These are phyloP conservation scores for Plagiodera versicolora DNA, from an alignment of 2,888 invertebrate species.

Conservation along the genomic window DNA sequence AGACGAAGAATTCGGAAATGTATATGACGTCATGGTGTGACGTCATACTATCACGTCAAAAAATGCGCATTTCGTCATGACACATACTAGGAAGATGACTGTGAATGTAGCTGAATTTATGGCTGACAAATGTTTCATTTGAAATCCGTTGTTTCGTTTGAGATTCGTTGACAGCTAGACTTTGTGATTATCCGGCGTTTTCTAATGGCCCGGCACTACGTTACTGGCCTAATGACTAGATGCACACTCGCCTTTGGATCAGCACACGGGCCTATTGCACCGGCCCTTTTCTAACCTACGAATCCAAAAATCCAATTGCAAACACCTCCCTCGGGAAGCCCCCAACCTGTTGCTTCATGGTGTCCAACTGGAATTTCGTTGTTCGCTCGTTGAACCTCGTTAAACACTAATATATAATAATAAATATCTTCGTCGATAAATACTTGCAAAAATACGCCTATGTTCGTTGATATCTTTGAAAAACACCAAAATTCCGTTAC, in stretches of 20 bases:
- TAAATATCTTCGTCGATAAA: slow-evolving; percentile 44
- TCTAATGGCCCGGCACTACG: slow-evolving; percentile 48
- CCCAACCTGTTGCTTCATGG: too few relatives aligned
- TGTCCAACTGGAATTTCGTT: background rate
- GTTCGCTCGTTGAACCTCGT: slow-evolving; percentile 22
- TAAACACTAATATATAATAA: slow-evolving; percentile 33
- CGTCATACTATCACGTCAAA: too few relatives aligned
- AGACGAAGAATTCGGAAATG: too few relatives aligned
- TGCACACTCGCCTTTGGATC: slow-evolving; percentile 52
- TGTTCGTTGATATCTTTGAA: slow-evolving; percentile 45
- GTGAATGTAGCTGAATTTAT: too few relatives aligned
- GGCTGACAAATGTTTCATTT: too few relatives aligned
- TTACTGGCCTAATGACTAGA: slow-evolving; percentile 54
- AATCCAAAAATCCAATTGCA: slow-evolving; percentile 4
- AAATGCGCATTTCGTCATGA: too few relatives aligned
- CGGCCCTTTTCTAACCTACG: slow-evolving; percentile 25
- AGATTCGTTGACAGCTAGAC: slow-evolving; percentile 13
- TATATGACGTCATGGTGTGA: too few relatives aligned
- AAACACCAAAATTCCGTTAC: slow-evolving; percentile 33
- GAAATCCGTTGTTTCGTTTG: too few relatives aligned
- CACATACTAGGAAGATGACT: too few relatives aligned
- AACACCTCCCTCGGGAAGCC: slow-evolving; percentile 1
- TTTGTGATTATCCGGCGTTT: slow-evolving; percentile 25
- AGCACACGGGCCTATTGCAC: slow-evolving; percentile 52
- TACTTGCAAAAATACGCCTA: slow-evolving; percentile 57